Percentiles rank a stretch among this genome's conserved stretches.
phyloP scores from a whole-genome alignment of 1,140 invertebrate species.

The Papilio glaucus region DNA sequence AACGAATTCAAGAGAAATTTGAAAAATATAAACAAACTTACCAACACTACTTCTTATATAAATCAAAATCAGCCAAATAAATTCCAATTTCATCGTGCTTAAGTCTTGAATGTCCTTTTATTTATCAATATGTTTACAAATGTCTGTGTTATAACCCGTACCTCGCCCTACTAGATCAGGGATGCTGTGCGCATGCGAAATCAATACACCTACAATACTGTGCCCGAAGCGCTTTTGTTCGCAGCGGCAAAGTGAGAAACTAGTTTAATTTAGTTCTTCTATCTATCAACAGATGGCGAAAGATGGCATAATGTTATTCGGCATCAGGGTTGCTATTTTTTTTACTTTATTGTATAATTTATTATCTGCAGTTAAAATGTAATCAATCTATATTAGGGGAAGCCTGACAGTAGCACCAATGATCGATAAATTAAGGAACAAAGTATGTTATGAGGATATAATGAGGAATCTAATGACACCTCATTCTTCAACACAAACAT shows the following conservation, averaged over 20 bases:
- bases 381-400: too few relatives aligned
- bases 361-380: too few relatives aligned
- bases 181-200: constrained; percentile 62
- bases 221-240: constrained; percentile 39
- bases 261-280: not conserved
- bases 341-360: too few relatives aligned
- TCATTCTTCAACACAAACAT: too few relatives aligned
- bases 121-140: constrained; percentile 53
- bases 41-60: constrained; percentile 52
- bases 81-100: constrained; percentile 58
- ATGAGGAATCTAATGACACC: too few relatives aligned
- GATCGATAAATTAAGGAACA: too few relatives aligned
- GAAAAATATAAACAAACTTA: constrained; percentile 49
- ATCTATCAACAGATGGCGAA: not conserved
- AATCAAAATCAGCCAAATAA: constrained; percentile 54
- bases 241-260: constrained; percentile 29
- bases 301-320: not conserved
- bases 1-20: too few relatives aligned
- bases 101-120: constrained; percentile 37
- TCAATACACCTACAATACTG: constrained; percentile 55
- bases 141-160: not conserved
- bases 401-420: too few relatives aligned
- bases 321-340: too few relatives aligned
- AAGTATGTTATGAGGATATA: too few relatives aligned
- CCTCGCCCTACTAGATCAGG: constrained; percentile 31